Evolutionary conservation across 2,113 vertebrate species (phyloP).

Genomic region (Pelobates fuscus): DNA sequence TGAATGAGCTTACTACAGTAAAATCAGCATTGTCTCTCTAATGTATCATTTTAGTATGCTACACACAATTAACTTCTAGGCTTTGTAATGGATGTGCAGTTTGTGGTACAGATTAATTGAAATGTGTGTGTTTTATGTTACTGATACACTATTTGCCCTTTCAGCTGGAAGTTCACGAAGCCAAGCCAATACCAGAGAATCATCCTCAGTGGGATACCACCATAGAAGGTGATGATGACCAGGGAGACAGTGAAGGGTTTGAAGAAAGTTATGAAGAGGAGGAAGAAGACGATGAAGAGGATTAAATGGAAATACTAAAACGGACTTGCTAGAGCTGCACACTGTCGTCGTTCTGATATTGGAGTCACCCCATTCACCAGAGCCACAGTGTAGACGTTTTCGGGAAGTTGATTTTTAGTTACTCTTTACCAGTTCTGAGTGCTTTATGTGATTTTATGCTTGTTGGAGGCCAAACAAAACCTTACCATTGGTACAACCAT

Average conservation of each 20-base stretch:
- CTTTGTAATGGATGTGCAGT: too few species aligned
- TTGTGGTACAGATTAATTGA: too few species aligned
- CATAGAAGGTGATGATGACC: constrained; percentile 96
- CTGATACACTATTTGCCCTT: not conserved
- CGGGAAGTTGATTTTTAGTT: constrained; percentile 62
- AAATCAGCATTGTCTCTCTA: too few species aligned
- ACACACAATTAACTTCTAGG: too few species aligned
- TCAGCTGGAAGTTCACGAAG: constrained; percentile 96
- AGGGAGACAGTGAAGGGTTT: constrained; percentile 97
- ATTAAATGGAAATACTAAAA: constrained; percentile 55
- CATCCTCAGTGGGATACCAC: constrained; percentile 98
- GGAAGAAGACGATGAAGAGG: constrained; percentile 83
- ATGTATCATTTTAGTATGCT: too few species aligned
- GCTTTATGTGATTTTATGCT: constrained; percentile 62
- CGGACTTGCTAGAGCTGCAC: constrained; percentile 57
- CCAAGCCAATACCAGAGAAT: constrained; percentile 95
- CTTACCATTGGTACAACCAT: constrained; percentile 63
- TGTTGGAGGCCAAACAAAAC: constrained; percentile 60
- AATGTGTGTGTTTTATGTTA: too few species aligned
- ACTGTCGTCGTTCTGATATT: constrained; percentile 63
- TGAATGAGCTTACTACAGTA: too few species aligned
- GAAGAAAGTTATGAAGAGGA: constrained; percentile 98
- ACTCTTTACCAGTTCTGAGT: constrained; percentile 68
- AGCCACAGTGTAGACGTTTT: constrained; percentile 63
- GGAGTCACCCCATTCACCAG: constrained; percentile 66